Base-by-base conservation (phyloP, 2,888 invertebrate genomes). In the Stenodera caucasica region DNA sequence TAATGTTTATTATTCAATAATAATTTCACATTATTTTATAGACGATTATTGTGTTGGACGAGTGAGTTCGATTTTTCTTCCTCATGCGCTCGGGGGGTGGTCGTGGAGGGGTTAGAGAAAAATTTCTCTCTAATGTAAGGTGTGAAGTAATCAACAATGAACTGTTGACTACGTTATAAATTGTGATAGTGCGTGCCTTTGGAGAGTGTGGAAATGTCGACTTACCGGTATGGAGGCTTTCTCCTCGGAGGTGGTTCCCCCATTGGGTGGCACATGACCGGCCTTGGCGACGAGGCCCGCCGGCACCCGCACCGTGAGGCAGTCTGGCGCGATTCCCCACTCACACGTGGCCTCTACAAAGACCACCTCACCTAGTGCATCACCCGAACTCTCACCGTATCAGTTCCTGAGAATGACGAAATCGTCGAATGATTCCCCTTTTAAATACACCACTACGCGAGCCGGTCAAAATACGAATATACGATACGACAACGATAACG, bases 241-340 rank as follows among this genome's bases (percentile, higher is more conserved):
- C 73, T 80, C 80, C 78, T 80, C 79, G 80, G 79, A 74, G 79
- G 79, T 73, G 80, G 80, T 80, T 77, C 80, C 80, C 80, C 80
- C 79, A 75, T 79, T 78, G 72, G 79, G 78, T 75, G 80, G 80
- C 79, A 81, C 80, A 80, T 81, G 80, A 76, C 80, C 80, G 75
- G 80, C 79, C 74, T 80, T 80, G 74, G 80, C 77, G 69, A 80
- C 76, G 66, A 80, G 79, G 76, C 80, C 79, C 77, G 78, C 80
- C 77, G 80, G 80, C 73, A 81, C 80, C 75, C 80, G 80, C 80
- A 81, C 80, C 73, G 78, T 80, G 79, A 79, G 79, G 79, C 80
- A 78, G 77, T 79, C 75, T 72, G 73, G 71, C 72, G 72, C 74
- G 65, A 68, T 70, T 69, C 72, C 76, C 78, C 77, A 78, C 75